These are phyloP conservation scores for Ranitomeya imitator DNA, from an alignment of 2,113 vertebrate genomes.

Conservation along the genomic window DNA sequence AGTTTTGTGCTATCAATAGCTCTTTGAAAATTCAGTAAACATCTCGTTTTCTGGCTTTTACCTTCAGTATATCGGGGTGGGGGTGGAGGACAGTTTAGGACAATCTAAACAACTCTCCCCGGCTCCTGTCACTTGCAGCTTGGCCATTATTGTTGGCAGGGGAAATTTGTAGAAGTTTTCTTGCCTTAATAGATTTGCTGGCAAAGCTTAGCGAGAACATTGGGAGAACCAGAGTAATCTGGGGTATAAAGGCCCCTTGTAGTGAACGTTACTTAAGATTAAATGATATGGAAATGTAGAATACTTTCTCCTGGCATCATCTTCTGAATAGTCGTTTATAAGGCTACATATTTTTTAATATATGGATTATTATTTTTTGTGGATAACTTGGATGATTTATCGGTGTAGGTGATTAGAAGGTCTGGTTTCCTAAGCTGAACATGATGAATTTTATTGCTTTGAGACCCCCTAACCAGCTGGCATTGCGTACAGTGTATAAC, in stretches of 20 bases:
- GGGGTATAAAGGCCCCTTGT: neutral
- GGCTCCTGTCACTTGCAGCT: conserved; percentile 34
- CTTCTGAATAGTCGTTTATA: neutral
- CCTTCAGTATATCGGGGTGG: neutral
- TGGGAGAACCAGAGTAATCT: neutral
- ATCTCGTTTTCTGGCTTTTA: conserved; percentile 16
- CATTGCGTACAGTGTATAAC: neutral
- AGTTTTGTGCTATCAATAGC: conserved; percentile 38
- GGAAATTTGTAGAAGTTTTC: neutral
- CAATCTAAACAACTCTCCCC: conserved; percentile 21
- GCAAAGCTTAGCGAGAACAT: neutral
- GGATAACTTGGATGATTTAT: neutral
- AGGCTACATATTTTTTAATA: neutral
- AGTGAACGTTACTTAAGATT: neutral
- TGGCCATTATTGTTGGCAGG: conserved; percentile 48
- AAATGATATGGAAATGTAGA: conserved; percentile 13
- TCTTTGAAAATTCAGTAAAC: conserved; percentile 46
- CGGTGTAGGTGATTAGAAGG: neutral
- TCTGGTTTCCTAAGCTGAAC: neutral
- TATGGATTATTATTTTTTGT: neutral
- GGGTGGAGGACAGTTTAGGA: conserved; percentile 18
- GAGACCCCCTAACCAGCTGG: neutral
- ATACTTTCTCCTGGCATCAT: neutral
- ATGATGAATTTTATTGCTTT: neutral
- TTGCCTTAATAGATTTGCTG: conserved; percentile 35